Percentiles rank a stretch among this genome's conserved stretches.
These are phyloP conservation scores for Murina feae DNA, from an alignment of 2,113 vertebrate species.

Conservation along the genomic window DNA sequence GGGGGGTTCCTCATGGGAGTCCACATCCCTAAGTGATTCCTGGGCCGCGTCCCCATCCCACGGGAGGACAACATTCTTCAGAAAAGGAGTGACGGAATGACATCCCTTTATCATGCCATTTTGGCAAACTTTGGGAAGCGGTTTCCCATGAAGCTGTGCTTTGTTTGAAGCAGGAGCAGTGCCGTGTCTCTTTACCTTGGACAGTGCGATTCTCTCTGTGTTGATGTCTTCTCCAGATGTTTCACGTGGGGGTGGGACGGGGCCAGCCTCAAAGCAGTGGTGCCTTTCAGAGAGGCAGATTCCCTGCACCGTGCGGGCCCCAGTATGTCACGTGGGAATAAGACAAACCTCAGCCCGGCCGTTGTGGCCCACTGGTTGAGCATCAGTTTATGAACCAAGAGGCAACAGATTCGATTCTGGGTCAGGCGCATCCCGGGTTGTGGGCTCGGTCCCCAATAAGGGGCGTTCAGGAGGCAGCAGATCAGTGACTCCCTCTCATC, in stretches of 20 bases:
- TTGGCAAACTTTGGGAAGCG: neutral
- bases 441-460: too few relatives aligned
- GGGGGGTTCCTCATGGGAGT: accelerated
- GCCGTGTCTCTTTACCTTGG: neutral
- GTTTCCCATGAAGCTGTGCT: neutral
- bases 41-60: neutral
- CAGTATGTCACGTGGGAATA: neutral
- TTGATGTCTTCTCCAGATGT: neutral
- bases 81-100: neutral
- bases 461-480: too few relatives aligned
- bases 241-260: neutral
- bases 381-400: too few relatives aligned
- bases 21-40: neutral
- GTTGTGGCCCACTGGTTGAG: too few relatives aligned
- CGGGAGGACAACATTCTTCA: neutral
- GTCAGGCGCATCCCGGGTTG: too few relatives aligned
- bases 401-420: too few relatives aligned
- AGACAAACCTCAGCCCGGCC: neutral
- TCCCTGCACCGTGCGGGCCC: neutral
- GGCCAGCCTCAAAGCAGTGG: neutral
- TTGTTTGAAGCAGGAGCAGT: neutral
- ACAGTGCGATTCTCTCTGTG: neutral
- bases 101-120: neutral
- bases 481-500: too few relatives aligned
- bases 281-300: neutral